phyloP scores from a whole-genome alignment of 2,888 invertebrate species.

The Caenorhabditis plicata region DNA sequence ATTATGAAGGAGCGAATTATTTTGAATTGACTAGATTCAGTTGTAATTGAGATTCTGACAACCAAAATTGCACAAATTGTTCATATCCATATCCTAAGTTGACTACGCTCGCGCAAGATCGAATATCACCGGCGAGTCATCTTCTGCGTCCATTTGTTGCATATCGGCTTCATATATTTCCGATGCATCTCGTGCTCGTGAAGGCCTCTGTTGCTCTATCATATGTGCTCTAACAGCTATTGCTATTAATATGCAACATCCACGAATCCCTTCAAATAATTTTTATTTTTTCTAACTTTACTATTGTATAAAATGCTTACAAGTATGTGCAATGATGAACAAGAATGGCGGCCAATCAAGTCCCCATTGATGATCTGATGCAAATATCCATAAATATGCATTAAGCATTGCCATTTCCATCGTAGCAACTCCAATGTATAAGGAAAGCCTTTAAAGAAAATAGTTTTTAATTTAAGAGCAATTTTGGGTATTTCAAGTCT shows the following conservation, averaged over 20 bases:
- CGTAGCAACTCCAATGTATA: constrained; percentile 47
- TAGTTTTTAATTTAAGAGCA: neutral
- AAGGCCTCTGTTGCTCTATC: constrained; percentile 28
- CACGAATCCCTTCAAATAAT: constrained; percentile 26
- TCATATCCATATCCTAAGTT: too few species aligned
- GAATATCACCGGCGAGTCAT: constrained; percentile 50
- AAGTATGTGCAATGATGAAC: constrained; percentile 15
- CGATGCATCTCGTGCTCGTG: constrained; percentile 43
- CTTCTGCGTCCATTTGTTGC: constrained; percentile 24
- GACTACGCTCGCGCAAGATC: constrained; percentile 38
- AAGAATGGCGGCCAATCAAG: constrained; percentile 33
- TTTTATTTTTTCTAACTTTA: neutral
- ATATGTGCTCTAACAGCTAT: constrained; percentile 41
- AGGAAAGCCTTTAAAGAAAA: constrained; percentile 19
- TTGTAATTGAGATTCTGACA: too few species aligned
- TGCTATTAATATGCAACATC: constrained; percentile 28
- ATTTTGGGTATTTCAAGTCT: too few species aligned
- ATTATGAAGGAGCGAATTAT: too few species aligned
- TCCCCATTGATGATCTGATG: constrained; percentile 40
- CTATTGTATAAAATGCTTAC: constrained; percentile 13
- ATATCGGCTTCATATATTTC: constrained; percentile 45
- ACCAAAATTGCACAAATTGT: neutral
- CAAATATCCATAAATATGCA: constrained; percentile 47
- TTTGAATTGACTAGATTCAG: too few species aligned
- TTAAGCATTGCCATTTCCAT: constrained; percentile 49